These are phyloP conservation scores for Ormyrus labotus DNA, from an alignment of 2,888 invertebrate genomes.

Conservation along the genomic window DNA sequence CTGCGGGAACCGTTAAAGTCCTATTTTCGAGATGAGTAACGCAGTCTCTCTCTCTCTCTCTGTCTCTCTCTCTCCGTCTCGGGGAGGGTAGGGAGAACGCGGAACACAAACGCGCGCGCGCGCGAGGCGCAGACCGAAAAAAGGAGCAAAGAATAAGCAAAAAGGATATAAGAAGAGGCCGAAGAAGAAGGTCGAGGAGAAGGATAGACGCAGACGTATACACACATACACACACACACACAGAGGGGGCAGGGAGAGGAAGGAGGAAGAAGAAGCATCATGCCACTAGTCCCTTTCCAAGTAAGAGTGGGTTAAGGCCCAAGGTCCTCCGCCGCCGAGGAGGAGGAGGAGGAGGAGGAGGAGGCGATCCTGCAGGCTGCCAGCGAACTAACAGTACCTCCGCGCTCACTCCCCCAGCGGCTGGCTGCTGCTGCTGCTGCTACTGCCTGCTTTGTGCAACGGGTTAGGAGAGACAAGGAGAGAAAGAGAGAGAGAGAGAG, in stretches of 20 bases:
- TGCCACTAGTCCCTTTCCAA: conserved; percentile 70
- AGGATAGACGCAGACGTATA: conserved; percentile 6
- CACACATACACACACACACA: background rate
- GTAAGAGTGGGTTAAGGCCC: conserved; percentile 74
- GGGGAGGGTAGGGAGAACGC: background rate
- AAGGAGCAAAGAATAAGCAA: conserved; percentile 2
- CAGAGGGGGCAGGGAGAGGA: background rate
- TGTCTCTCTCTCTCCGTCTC: too few species aligned
- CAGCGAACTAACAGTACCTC: conserved; percentile 47
- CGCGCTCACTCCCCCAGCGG: conserved; percentile 23
- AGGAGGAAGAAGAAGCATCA: conserved; percentile 58
- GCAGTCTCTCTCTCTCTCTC: conserved; percentile 31
- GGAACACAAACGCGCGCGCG: background rate
- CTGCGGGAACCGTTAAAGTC: conserved; percentile 53
- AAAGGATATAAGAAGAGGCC: conserved; percentile 12
- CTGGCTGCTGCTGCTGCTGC: background rate
- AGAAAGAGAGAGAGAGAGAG: background rate
- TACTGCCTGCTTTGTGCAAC: conserved; percentile 35
- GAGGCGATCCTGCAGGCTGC: conserved; percentile 37
- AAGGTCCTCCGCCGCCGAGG: conserved; percentile 66
- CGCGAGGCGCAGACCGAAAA: conserved; percentile 5
- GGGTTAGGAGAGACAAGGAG: background rate
- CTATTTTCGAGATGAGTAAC: conserved; percentile 57
- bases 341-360: background rate
- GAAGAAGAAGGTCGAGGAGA: conserved; percentile 40